Conservation (phyloP, 2,888 invertebrate genomes). For the Acleris laterana region DNA sequence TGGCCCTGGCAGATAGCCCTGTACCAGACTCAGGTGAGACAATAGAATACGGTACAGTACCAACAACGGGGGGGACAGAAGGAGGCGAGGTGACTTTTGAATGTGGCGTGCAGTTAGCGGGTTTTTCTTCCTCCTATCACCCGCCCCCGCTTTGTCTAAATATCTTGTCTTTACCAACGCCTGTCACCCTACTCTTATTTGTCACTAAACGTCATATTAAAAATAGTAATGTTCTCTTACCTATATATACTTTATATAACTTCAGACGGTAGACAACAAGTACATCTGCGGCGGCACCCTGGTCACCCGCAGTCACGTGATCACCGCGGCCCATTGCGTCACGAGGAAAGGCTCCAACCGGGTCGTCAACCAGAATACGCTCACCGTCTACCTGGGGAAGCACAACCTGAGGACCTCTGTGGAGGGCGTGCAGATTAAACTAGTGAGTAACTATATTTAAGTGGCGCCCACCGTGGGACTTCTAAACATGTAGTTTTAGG, state of each 20-base stretch:
- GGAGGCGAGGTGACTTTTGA: too few species aligned
- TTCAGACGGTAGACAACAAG: slow-evolving; percentile 77
- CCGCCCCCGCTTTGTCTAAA: too few species aligned
- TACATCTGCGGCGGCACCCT: slow-evolving; percentile 88
- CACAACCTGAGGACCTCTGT: slow-evolving; percentile 78
- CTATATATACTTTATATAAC: slow-evolving; percentile 19
- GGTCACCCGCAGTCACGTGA: slow-evolving; percentile 79
- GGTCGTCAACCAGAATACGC: slow-evolving; percentile 72
- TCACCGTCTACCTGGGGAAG: slow-evolving; percentile 77
- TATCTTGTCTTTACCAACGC: too few species aligned
- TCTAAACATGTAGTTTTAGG: too few species aligned
- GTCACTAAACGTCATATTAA: background rate
- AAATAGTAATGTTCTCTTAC: background rate
- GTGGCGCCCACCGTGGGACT: too few species aligned
- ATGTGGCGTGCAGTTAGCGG: too few species aligned
- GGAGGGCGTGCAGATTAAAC: slow-evolving; percentile 74
- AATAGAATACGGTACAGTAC: background rate
- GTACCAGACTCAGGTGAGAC: slow-evolving; percentile 81
- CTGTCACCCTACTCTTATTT: too few species aligned
- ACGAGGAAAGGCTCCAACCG: slow-evolving; percentile 73
- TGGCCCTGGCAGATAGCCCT: slow-evolving; percentile 89
- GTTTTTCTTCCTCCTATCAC: too few species aligned
- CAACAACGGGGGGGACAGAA: too few species aligned
- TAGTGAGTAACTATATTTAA: slow-evolving; percentile 54
- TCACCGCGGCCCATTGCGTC: slow-evolving; percentile 88